Conservation (phyloP, 2,888 invertebrate species). For the Hirtodrosophila confusa region DNA sequence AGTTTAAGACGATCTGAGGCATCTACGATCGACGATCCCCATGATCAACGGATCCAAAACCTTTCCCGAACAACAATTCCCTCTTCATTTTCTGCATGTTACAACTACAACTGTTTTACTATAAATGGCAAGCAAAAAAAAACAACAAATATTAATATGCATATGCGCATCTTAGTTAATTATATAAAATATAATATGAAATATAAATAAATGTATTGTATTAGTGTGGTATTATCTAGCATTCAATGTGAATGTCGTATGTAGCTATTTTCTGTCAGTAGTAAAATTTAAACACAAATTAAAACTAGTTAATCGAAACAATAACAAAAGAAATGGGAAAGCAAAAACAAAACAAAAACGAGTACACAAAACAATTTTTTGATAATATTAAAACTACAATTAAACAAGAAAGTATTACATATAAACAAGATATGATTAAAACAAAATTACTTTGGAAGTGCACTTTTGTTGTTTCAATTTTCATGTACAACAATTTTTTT, state of each 20-base stretch:
- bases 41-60: slow-evolving; percentile 16
- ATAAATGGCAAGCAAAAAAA: slow-evolving; percentile 25
- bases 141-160: slow-evolving; percentile 29
- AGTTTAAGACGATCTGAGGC: slow-evolving; percentile 54
- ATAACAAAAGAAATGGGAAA: slow-evolving; percentile 25
- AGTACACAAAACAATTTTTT: slow-evolving; percentile 60
- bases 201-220: slow-evolving; percentile 43
- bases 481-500: not conserved
- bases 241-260: slow-evolving; percentile 52
- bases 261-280: slow-evolving; percentile 67
- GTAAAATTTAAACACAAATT: slow-evolving; percentile 65
- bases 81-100: slow-evolving; percentile 38
- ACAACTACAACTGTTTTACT: slow-evolving; percentile 48
- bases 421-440: slow-evolving; percentile 58
- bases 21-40: slow-evolving; percentile 14
- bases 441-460: slow-evolving; percentile 28
- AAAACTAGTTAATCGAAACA: slow-evolving; percentile 69
- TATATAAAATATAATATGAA: slow-evolving; percentile 18
- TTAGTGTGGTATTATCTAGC: slow-evolving; percentile 60
- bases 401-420: slow-evolving; percentile 58
- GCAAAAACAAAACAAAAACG: slow-evolving; percentile 13
- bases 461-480: slow-evolving; percentile 13
- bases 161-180: slow-evolving; percentile 55
- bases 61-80: slow-evolving; percentile 39
- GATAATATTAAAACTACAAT: slow-evolving; percentile 51